Conservation (phyloP, 37 sponge, comb jelly and placozoan species). For the Diacarnus erythraeanus region DNA sequence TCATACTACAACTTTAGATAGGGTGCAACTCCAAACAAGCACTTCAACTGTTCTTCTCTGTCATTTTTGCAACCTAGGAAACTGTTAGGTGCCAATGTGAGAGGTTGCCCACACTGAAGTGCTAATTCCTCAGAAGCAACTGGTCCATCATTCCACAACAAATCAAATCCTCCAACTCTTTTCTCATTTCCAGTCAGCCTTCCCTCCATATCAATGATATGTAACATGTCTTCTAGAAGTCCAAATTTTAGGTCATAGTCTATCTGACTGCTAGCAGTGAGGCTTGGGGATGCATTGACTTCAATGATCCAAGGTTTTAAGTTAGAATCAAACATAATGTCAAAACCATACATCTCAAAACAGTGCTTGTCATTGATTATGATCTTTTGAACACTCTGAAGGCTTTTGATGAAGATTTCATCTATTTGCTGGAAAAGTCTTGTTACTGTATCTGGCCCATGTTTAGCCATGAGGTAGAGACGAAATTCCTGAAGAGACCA, state of each 20-base stretch:
- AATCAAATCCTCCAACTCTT: slow-evolving; percentile 97
- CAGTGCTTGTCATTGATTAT: slow-evolving; percentile 99
- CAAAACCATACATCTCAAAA: slow-evolving; percentile 99
- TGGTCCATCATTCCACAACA: slow-evolving; percentile 98
- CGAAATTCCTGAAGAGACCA: slow-evolving; percentile 95
- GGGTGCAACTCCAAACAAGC: slow-evolving; percentile 33
- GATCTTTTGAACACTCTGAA: slow-evolving; percentile 94
- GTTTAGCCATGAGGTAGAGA: slow-evolving; percentile 76
- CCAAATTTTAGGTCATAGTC: slow-evolving; percentile 96
- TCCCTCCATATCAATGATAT: slow-evolving; percentile 95
- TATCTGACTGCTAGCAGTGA: slow-evolving; percentile 96
- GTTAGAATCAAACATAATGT: slow-evolving; percentile 91
- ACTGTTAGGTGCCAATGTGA: slow-evolving; percentile 87
- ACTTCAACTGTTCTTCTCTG: slow-evolving; percentile 68
- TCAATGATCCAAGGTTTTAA: slow-evolving; percentile 99
- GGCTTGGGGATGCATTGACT: slow-evolving; percentile 97
- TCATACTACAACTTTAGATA: background rate
- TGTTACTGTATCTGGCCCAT: slow-evolving; percentile 84
- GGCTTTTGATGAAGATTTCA: slow-evolving; percentile 92
- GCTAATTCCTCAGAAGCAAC: slow-evolving; percentile 90
- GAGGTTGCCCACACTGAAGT: slow-evolving; percentile 79
- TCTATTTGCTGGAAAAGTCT: slow-evolving; percentile 76
- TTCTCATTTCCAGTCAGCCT: slow-evolving; percentile 90
- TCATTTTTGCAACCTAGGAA: slow-evolving; percentile 85
- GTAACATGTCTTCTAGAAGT: slow-evolving; percentile 93